Evolutionary conservation across 2,888 invertebrate genomes (phyloP).

Genomic region (Cyclophora albipunctata): DNA sequence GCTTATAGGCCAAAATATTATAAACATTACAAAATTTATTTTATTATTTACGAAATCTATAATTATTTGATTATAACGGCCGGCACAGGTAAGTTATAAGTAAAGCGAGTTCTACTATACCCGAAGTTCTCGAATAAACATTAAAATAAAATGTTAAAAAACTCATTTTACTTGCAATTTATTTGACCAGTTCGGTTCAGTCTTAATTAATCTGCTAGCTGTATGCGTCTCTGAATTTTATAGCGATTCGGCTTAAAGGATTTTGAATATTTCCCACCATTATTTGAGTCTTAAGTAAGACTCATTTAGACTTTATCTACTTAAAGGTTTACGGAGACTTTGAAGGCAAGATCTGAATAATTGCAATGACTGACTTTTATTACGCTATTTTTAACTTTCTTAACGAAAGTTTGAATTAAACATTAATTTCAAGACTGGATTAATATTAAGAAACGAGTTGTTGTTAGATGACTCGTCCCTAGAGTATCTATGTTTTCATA

Average conservation of each 20-base stretch:
- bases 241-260: conserved; percentile 26
- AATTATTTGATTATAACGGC: too few relatives aligned
- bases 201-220: conserved; percentile 28
- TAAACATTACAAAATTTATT: too few relatives aligned
- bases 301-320: conserved; percentile 16
- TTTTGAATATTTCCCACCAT: conserved; percentile 22
- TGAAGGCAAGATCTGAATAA: conserved; percentile 2
- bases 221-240: conserved; percentile 19
- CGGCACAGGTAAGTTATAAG: too few relatives aligned
- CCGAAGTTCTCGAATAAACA: neutral
- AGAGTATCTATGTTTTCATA: too few relatives aligned
- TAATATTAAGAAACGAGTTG: too few relatives aligned
- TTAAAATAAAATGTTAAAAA: conserved; percentile 1
- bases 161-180: conserved; percentile 2
- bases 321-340: conserved; percentile 11
- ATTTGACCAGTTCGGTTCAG: conserved; percentile 2
- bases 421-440: too few relatives aligned
- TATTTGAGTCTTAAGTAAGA: conserved; percentile 13
- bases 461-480: too few relatives aligned
- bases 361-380: conserved; percentile 2
- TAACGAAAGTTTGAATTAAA: too few relatives aligned
- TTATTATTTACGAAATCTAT: too few relatives aligned
- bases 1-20: too few relatives aligned
- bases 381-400: neutral
- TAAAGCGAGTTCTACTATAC: too few relatives aligned